phyloP scores from a whole-genome alignment of 2,888 invertebrate genomes.

The Scelioninae gen. 1 region DNA sequence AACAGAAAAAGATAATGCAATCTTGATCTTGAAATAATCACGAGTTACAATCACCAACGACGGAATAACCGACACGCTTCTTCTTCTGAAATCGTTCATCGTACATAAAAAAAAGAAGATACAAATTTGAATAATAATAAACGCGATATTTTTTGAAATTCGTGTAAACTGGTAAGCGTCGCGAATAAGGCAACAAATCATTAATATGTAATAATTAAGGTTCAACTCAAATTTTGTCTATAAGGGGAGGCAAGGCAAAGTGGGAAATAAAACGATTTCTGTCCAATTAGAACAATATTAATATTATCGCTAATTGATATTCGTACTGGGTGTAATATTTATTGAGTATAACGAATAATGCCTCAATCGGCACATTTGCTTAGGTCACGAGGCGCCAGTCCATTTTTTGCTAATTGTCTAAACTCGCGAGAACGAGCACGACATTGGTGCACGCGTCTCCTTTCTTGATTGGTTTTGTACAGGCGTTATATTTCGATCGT shows the following conservation, averaged over 20 bases:
- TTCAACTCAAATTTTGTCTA: slow-evolving; percentile 75
- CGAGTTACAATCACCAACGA: slow-evolving; percentile 38
- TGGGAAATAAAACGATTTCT: slow-evolving; percentile 78
- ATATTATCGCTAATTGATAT: slow-evolving; percentile 79
- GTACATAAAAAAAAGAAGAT: slow-evolving; percentile 38
- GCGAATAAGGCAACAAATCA: slow-evolving; percentile 66
- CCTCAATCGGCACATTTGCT: slow-evolving; percentile 75
- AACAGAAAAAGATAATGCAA: not conserved
- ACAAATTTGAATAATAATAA: slow-evolving; percentile 48
- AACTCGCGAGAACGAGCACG: slow-evolving; percentile 34
- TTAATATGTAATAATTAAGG: slow-evolving; percentile 72
- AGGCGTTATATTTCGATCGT: slow-evolving; percentile 5
- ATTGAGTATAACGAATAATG: slow-evolving; percentile 79
- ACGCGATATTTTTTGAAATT: slow-evolving; percentile 70
- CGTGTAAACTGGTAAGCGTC: slow-evolving; percentile 63
- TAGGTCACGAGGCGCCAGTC: slow-evolving; percentile 65
- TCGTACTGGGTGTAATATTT: slow-evolving; percentile 81
- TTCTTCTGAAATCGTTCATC: slow-evolving; percentile 59
- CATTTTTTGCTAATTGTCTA: slow-evolving; percentile 59
- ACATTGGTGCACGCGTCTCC: slow-evolving; percentile 16
- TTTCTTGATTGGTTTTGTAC: slow-evolving; percentile 11
- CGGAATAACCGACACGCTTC: slow-evolving; percentile 34
- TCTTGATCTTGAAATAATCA: too few relatives aligned
- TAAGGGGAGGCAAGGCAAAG: slow-evolving; percentile 59
- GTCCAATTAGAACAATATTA: slow-evolving; percentile 83